Base-by-base conservation (phyloP, 1,140 invertebrate species). In the Drosophila sucinea region DNA sequence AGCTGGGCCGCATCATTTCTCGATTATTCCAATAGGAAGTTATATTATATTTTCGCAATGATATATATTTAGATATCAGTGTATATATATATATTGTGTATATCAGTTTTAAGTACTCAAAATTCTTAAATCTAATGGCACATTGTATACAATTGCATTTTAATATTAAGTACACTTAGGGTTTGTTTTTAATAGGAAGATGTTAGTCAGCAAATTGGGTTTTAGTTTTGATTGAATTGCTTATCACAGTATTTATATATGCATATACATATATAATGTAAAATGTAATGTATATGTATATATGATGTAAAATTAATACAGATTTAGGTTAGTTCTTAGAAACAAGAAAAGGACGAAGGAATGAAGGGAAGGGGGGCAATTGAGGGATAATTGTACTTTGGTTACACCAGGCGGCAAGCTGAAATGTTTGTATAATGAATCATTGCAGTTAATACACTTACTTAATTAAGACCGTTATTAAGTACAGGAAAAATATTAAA, bases 181-280 rank as follows among this genome's bases (percentile, higher is more conserved):
- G 10, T 40, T 65, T 57, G 23, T 25, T 44, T 44, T 27, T n/a
- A 25, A 58, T 29, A n/a, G 29, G 11, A 30, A 27, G 61, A 55
- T 29, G 25, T 55, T 55, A 55, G 51, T 55, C 4, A 1, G 6
- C 17, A 58, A 38, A 33, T 58, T 25, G 7, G 17, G 30, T 38
- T 58, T 57, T 33, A 23, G 30, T 17, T 58, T 58, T 58, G 56
- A 58, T 58, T 58, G 32, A 35, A 58, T 38, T 82, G 72, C 80
- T 70, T 87, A 87, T 87, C 84, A 87, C 84, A 87, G 84, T 89
- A 89, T 78, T 80, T 80, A 73, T 33, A 65, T 11, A 68, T 61
- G 54, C 54, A 61, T 29, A 25, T 63, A 54, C 25, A 57, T 57
- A 61, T 74, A 41, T 67, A 17, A 17, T 17, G 17, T 17, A 17